Conservation (phyloP, 2,113 vertebrate genomes). For the Leptosomus discolor region DNA sequence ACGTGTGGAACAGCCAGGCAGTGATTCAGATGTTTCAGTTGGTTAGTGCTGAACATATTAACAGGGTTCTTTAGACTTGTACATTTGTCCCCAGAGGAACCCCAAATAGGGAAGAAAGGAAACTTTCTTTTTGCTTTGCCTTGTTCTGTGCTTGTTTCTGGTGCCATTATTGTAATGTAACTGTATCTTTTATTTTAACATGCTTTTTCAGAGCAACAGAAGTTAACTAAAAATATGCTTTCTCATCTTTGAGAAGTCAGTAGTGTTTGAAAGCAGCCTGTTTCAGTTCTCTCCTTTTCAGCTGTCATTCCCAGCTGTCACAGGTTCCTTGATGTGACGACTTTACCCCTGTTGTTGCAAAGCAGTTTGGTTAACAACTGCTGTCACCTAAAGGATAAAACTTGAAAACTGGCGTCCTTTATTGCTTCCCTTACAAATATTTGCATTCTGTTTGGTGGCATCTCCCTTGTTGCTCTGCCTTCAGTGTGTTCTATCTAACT, state of each 20-base stretch:
- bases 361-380: constrained; percentile 38
- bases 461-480: background rate
- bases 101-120: background rate
- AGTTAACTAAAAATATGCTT: constrained; percentile 61
- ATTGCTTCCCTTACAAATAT: background rate
- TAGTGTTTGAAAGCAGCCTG: constrained; percentile 33
- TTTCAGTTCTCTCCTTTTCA: constrained; percentile 58
- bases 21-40: background rate
- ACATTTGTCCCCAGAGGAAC: background rate
- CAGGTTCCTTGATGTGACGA: constrained; percentile 2
- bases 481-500: background rate
- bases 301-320: constrained; percentile 64
- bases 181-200: background rate
- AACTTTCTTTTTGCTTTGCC: background rate
- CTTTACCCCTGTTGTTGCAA: constrained; percentile 21
- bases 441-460: constrained; percentile 10
- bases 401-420: background rate
- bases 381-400: constrained; percentile 42
- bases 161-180: background rate
- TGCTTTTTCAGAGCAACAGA: constrained; percentile 8
- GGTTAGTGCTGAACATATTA: background rate
- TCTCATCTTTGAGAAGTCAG: constrained; percentile 29
- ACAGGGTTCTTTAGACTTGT: background rate
- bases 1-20: background rate
- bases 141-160: background rate